A percentile compares a stretch with the other conserved stretches of the same genome.
These are phyloP conservation scores for Eulemur rufifrons DNA, from an alignment of 2,113 vertebrate genomes.

Conservation along the genomic window DNA sequence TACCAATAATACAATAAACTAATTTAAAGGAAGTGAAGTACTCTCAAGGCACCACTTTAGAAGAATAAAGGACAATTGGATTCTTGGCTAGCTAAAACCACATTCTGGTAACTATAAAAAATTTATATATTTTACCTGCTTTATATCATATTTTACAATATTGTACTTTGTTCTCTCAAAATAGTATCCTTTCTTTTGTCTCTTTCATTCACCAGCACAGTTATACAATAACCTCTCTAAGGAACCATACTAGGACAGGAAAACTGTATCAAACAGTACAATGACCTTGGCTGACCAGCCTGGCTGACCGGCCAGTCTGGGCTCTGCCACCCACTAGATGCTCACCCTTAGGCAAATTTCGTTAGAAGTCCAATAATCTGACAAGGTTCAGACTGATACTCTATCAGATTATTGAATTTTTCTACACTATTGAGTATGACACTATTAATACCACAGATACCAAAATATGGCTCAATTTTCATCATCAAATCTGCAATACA, in stretches of 20 bases:
- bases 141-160: constrained; percentile 28
- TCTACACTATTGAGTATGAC: not conserved
- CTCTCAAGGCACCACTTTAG: constrained; percentile 51
- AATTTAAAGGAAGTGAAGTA: constrained; percentile 62
- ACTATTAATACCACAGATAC: not conserved
- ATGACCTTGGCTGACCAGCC: not conserved
- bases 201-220: constrained; percentile 2
- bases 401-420: not conserved
- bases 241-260: not conserved
- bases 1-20: constrained; percentile 48
- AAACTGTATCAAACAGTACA: constrained; percentile 15
- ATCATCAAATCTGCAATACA: not conserved
- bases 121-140: constrained; percentile 11
- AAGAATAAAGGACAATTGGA: constrained; percentile 43
- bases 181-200: not conserved
- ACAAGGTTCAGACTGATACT: not conserved
- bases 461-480: constrained; percentile 15
- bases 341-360: not conserved
- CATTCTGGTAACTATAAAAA: constrained; percentile 51
- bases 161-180: constrained; percentile 34
- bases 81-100: constrained; percentile 42
- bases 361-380: not conserved
- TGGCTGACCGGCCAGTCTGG: not conserved
- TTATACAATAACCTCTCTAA: constrained; percentile 13
- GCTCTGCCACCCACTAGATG: not conserved